Evolutionary conservation across 2,113 vertebrate genomes (phyloP), one percentile per base, ranked within the genome.

Genomic region (Phoxinus phoxinus): DNA sequence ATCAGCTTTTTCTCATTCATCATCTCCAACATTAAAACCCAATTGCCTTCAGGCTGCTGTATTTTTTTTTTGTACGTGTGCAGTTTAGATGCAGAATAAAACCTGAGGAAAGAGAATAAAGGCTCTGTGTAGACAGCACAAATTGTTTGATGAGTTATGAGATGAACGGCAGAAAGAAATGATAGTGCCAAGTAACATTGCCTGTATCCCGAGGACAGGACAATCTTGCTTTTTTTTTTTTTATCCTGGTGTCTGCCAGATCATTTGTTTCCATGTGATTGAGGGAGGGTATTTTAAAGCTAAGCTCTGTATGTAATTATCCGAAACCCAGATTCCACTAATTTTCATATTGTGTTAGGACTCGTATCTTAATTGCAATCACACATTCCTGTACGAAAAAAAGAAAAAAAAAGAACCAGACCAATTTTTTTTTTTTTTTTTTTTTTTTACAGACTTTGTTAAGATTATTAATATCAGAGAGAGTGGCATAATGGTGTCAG

Each of bases 301-400:
- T 87, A 84, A 84, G 86, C 91, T 90, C 74, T 90, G 84, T 84
- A 89, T 85, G 88, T 91, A 92, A 93, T 91, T 92, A 91, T 83
- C 87, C 86, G 71, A 72, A 67, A 90, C 86, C 89, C 59, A 85
- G 86, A 90, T 81, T 80, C 83, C 56, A 48, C 81, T 91, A 83
- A 83, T 89, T 90, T 80, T 88, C 87, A 89, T 87, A 87, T 63
- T 72, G 53, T 86, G 86, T 75, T 90, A 90, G 87, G 84, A 81
- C 83, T 88, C 87, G 84, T 93, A 93, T 95, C 94, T 94, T 93
- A 94, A 93, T 93, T 94, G 91, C 88, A 89, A 93, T 94, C 93
- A 93, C 89, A 93, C 87, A 87, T 92, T 91, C 87, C 91, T 88
- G 82, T 90, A 92, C 73, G 90, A 88, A 9, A 11, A 35, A 78